Evolutionary conservation across 2,113 vertebrate species (phyloP), one percentile per base, ranked within the genome.

Genomic region (Nannospalax galili): DNA sequence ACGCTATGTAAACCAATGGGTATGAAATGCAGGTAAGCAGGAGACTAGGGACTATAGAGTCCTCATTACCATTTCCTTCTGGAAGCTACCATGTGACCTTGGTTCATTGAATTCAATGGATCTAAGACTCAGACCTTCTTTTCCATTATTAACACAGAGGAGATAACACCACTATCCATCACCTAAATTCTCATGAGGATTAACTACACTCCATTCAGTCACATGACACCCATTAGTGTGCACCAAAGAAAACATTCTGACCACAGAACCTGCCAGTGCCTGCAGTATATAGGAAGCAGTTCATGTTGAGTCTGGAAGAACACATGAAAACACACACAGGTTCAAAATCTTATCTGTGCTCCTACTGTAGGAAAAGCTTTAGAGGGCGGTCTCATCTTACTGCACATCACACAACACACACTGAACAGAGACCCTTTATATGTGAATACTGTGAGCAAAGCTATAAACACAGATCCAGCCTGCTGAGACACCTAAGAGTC

Each of bases 361-460:
- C 11, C 32, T 40, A 7, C 12, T 95, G 92, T 73, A 80, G 26
- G 45, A 90, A 92, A 60, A 16, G 2, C 24, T 96, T 95, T 72
- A 19, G 5, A 7, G 12, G 19, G 48, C 19, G 20, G 45, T 35
- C 26, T 4, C 16, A 14, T 2, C 60, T 95, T 15, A 19, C 1
- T 30, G 5, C 56, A 19, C 92, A 95, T 26, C 7, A n/a, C 8
- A 12, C 3, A 19, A 24, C 8, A 8, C 94, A 86, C 62, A 94
- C 28, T 7, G 7, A 1, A 2, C 85, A 90, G 60, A 92, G 80
- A 24, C 73, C 79, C 0, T 95, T 82, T 81, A 1, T 0, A 0
- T 96, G 94, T 22, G 52, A 94, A 7, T 7, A 64, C 16, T 95
- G 94, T 82, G 11, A 42, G 10, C 89, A 94, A 72, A 94, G 3